phyloP scores from a whole-genome alignment of 2,113 vertebrate species.

The Cyphomyrus plagiostoma region DNA sequence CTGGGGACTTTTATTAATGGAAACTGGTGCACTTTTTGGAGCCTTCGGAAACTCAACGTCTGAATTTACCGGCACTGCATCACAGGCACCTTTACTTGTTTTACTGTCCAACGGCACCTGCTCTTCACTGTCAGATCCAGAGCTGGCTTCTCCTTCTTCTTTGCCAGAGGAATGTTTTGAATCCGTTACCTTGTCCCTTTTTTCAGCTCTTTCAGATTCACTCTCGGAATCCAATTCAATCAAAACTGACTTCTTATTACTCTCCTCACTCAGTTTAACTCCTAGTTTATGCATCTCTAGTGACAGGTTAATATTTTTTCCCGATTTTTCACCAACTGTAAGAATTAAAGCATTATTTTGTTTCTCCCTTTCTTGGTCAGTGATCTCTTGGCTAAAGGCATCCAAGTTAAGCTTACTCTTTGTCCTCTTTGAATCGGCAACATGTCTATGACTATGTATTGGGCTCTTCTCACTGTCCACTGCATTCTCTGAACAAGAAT shows the following conservation, averaged over 20 bases:
- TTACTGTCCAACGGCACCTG: conserved; percentile 33
- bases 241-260: conserved; percentile 51
- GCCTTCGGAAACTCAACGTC: background rate
- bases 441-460: conserved; percentile 23
- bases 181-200: conserved; percentile 36
- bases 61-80: conserved; percentile 22
- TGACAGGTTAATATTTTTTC: conserved; percentile 40
- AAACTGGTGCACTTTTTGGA: conserved; percentile 25
- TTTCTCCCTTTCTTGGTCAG: conserved; percentile 48
- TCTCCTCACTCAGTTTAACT: conserved; percentile 39
- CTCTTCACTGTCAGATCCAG: conserved; percentile 71
- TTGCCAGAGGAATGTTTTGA: conserved; percentile 68
- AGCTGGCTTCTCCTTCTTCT: conserved; percentile 90
- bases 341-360: conserved; percentile 32
- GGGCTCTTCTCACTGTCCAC: conserved; percentile 35
- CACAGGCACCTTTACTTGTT: conserved; percentile 33
- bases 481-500: conserved; percentile 36
- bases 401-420: conserved; percentile 23
- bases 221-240: conserved; percentile 82
- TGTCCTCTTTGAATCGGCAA: conserved; percentile 34
- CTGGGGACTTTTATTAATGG: conserved; percentile 44
- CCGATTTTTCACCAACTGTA: conserved; percentile 47
- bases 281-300: conserved; percentile 42
- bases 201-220: conserved; percentile 61
- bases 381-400: conserved; percentile 7